A percentile compares a stretch with the other conserved stretches of the same genome.
phyloP scores from a whole-genome alignment of 2,888 invertebrate genomes.

The Carcina quercana region DNA sequence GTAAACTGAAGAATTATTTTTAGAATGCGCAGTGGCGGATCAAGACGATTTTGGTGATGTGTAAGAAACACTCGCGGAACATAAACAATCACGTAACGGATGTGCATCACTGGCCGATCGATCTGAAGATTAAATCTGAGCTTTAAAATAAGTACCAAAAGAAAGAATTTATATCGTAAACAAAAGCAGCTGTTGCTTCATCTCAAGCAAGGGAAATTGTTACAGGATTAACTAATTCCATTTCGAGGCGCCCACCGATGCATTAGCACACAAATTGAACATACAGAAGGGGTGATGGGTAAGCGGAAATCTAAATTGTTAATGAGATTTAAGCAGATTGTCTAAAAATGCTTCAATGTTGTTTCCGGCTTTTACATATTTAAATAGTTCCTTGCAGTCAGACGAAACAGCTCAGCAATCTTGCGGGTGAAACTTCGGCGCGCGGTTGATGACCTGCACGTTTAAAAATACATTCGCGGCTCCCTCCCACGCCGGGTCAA shows the following conservation, averaged over 20 bases:
- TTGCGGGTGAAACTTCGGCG: not conserved
- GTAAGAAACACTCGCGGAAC: conserved; percentile 31
- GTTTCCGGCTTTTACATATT: not conserved
- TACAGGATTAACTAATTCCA: conserved; percentile 18
- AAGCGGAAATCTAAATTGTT: conserved; percentile 25
- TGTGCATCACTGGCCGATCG: conserved; percentile 20
- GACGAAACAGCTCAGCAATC: not conserved
- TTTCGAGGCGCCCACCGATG: conserved; percentile 18
- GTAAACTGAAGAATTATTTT: no score
- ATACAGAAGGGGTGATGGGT: conserved; percentile 20
- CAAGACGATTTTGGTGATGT: conserved; percentile 28
- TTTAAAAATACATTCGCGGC: conserved; percentile 49
- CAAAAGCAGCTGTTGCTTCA: conserved; percentile 3
- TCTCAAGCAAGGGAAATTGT: conserved; percentile 9
- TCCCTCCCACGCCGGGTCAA: conserved; percentile 58
- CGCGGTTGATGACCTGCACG: conserved; percentile 46
- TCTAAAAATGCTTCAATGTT: not conserved
- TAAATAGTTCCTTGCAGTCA: not conserved
- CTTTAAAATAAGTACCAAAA: conserved; percentile 1
- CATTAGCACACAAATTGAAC: conserved; percentile 32
- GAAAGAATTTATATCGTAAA: not conserved
- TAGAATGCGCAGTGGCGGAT: not conserved
- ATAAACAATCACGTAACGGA: conserved; percentile 35
- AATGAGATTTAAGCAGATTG: conserved; percentile 11
- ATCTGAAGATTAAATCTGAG: conserved; percentile 4